Base-by-base conservation (phyloP, 2,113 vertebrate genomes). In the Hemiprocne comata region DNA sequence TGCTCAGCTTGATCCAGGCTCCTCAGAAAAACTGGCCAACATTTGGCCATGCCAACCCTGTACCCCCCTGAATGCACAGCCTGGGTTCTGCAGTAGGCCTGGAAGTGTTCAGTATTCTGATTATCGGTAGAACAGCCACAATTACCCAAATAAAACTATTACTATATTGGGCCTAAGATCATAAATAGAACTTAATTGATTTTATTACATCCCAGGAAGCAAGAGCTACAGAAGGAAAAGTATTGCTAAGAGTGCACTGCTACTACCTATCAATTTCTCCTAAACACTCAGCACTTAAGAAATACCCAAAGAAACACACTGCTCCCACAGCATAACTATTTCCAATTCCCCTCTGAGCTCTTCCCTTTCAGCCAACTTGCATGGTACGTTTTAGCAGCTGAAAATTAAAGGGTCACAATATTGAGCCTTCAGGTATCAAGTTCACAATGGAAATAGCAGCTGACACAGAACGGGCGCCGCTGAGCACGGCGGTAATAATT, bases 401-500 rank as follows among this genome's bases (percentile, higher is more conserved):
- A 96, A 96, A 97, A 96, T 97, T 97, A 97, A 96, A 92, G 95
- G 94, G 94, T 96, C 95, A 96, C 89, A 96, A 96, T 94, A 97
- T 91, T 96, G 91, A 94, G 80, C 91, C 90, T 97, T 93, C 96
- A 94, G 91, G 79, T 94, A 93, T 82, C 93, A 88, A 85, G 84
- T 78, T 92, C 72, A 96, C 93, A 97, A 94, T 94, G 92, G 92
- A 93, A 95, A 90, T 48, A 81, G 90, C 92, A 94, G 95, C 80
- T 92, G 85, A 96, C 84, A 78, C 61, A 88, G 92, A 95, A 95
- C 71, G 83, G 86, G 85, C 16, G 38, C 93, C 0, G 26, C 89
- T 93, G 92, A 94, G 90, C 71, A 1, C 48, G 17, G 75, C 20
- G 0, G 90, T 77, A 94, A 81, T 76, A 85, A 91, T 93, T 93